phyloP scores from a whole-genome alignment of 2,113 vertebrate genomes.

The Pteruthius melanotis region DNA sequence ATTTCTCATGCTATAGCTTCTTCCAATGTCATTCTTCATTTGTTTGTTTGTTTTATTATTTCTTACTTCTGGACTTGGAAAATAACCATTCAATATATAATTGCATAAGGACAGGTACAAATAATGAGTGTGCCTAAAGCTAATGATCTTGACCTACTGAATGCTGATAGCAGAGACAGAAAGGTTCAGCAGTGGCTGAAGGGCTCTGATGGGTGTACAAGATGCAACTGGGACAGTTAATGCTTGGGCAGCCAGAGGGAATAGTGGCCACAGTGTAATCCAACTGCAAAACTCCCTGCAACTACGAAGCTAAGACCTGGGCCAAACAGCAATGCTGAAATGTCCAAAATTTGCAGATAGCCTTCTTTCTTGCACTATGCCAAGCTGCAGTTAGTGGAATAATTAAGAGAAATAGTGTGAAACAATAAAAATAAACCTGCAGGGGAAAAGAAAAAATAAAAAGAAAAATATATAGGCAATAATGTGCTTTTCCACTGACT shows the following conservation, averaged over 20 bases:
- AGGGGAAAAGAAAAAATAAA: background rate
- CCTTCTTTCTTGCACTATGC: background rate
- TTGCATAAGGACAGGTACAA: background rate
- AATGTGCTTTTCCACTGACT: background rate
- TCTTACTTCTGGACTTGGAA: background rate
- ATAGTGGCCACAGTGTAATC: background rate
- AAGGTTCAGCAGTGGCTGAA: background rate
- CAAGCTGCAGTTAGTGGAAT: background rate
- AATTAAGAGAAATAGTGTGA: background rate
- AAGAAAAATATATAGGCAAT: background rate
- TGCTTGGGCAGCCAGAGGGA: background rate
- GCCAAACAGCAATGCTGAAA: background rate
- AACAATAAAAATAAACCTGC: background rate
- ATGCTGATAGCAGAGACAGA: background rate
- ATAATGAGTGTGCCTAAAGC: background rate
- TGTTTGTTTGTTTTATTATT: background rate
- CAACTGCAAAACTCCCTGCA: background rate
- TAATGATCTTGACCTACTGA: background rate
- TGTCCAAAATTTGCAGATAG: background rate
- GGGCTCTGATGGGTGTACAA: too few species aligned
- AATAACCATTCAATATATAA: background rate
- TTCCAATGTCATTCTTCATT: background rate
- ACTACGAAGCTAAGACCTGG: background rate
- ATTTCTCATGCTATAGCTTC: background rate
- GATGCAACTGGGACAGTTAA: background rate